Evolutionary conservation across 1,140 invertebrate species (phyloP).

Genomic region (Coelopa frigida): DNA sequence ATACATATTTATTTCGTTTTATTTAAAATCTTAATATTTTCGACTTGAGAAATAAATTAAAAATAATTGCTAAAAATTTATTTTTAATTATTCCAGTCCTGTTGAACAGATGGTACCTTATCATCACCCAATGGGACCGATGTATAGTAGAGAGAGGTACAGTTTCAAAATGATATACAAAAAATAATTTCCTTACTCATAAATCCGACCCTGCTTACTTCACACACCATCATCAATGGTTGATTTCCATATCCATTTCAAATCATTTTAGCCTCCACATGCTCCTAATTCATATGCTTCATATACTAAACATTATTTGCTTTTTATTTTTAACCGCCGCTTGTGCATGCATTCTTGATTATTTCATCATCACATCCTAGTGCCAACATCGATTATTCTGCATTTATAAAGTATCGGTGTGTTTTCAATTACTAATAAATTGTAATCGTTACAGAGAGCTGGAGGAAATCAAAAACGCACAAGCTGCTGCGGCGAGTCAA

Average conservation of each 20-base stretch:
- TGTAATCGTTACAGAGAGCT: conserved; percentile 51
- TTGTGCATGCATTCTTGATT: not conserved
- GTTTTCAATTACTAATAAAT: not conserved
- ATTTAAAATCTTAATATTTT: too few relatives aligned
- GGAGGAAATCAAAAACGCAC: conserved; percentile 72
- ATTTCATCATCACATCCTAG: not conserved
- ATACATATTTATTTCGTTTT: too few relatives aligned
- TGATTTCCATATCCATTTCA: too few relatives aligned
- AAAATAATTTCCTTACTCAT: not conserved
- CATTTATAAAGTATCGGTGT: too few relatives aligned
- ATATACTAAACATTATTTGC: not conserved
- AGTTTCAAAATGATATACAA: conserved; percentile 26
- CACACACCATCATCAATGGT: too few relatives aligned
- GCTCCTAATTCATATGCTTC: conserved; percentile 6
- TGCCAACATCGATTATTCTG: too few relatives aligned
- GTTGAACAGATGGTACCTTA: conserved; percentile 46
- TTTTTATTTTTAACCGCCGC: not conserved
- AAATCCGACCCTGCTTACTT: too few relatives aligned
- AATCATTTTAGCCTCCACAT: too few relatives aligned
- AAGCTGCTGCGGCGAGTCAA: conserved; percentile 48
- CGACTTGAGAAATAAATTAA: conserved; percentile 11
- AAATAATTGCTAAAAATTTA: conserved; percentile 37
- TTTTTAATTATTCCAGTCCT: conserved; percentile 41
- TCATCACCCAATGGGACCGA: conserved; percentile 46
- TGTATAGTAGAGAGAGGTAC: conserved; percentile 46